Evolutionary conservation across 2,797 vertebrate species (phyloP), one percentile per base, ranked within the genome.

Genomic region (Euthynnus affinis): DNA sequence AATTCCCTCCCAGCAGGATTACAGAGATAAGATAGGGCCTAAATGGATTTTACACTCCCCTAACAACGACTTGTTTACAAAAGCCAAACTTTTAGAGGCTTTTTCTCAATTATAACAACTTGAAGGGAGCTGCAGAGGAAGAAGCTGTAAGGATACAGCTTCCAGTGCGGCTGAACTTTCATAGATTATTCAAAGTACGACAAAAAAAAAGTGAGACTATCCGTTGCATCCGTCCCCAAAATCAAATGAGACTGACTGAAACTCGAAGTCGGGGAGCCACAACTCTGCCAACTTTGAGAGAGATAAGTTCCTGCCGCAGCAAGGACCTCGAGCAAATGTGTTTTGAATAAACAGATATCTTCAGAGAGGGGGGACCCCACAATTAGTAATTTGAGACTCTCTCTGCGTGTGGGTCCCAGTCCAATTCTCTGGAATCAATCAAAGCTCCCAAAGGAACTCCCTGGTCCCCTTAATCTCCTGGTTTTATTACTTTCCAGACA

Each of bases 401-500:
- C 82, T 88, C 92, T 81, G 84, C 71, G 81, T 95, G 94, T 94
- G 93, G 93, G 91, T 94, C 93, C 89, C 87, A 73, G 91, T 93
- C 91, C 94, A 93, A 94, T 93, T 93, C 92, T 94, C 95, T 95
- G 94, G 95, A 95, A 95, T 95, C 95, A 95, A 95, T 94, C 93
- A 95, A 88, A 93, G 91, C 92, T 94, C 95, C 94, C 95, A 91
- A 85, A 95, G 95, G 94, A 95, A 94, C 94, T 94, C 94, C 93
- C 85, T 57, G 90, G 90, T 90, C 93, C 93, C 93, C 94, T 93
- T 95, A 95, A 96, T 95, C 95, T 96, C 93, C 93, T 93, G 94
- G 92, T 96, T 96, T 96, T 96, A 96, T 96, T 95, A 96, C 95
- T 96, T 96, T 95, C 95, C 96, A 96, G 95, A 95, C 94, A 93